Evolutionary conservation across 2,797 vertebrate genomes (phyloP), one percentile per base, ranked within the genome.

Genomic region (Phalanger gymnotis): DNA sequence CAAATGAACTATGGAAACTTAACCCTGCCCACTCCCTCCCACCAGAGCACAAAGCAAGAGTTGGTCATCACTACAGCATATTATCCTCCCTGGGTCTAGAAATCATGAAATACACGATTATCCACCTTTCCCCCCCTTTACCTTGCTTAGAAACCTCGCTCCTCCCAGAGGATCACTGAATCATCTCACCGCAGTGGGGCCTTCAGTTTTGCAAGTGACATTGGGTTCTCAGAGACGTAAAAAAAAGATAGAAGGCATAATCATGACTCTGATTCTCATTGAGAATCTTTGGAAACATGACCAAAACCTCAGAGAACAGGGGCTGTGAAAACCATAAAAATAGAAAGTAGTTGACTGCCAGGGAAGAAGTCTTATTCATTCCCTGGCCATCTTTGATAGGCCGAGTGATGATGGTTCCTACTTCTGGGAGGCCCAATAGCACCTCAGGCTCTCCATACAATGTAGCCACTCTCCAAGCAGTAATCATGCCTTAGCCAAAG

Each of bases 51-150:
- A 97, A 98, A 94, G 97, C 98, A 47, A 53, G 92, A 22, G 16
- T 94, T 11, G 98, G 98, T 51, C 96, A 97, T 2, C 99, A 99
- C 3, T 98, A 99, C 27, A 99, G 99, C 96, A 98, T 99, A 99
- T 96, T 99, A 94, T 99, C 99, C 13, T 99, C 99, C 3, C 98
- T 99, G 95, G 99, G 99, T 61, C 98, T 98, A 0, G 99, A 99
- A 95, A 98, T 99, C 47, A 12, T 99, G 90, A 99, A 99, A 28
- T 99, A 99, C 40, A 98, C 99, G 91, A 98, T 99, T 93, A 99
- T 99, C 98, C 99, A 99, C 53, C 98, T 99, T 93, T 6, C 6
- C 25, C 55, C 6, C 5, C 28, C 25, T 99, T 99, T 52, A 99
- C 99, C 0, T 99, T 99, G 0, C 2, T 99, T 16, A 98, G 99